These are phyloP conservation scores for Pseudopleuronectes americanus DNA, from an alignment of 2,797 vertebrate species.

Conservation along the genomic window DNA sequence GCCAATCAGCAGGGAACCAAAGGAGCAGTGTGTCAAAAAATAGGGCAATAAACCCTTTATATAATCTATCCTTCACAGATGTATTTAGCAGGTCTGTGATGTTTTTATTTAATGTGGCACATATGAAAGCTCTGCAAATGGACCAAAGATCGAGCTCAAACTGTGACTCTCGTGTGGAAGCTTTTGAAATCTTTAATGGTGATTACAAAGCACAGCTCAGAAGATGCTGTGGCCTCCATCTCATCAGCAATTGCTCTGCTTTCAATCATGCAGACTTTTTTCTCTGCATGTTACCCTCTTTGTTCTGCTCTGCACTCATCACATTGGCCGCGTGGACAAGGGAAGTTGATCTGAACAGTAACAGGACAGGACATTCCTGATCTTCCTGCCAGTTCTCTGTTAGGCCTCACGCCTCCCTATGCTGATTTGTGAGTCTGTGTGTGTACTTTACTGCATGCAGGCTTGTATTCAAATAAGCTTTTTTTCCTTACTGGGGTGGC, in stretches of 20 bases:
- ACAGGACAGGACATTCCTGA: slow-evolving; percentile 42
- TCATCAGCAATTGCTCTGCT: slow-evolving; percentile 14
- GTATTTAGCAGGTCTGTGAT: slow-evolving; percentile 1
- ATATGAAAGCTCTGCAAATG: background rate
- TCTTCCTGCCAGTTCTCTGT: slow-evolving; percentile 21
- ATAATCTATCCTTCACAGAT: background rate
- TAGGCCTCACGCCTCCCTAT: slow-evolving; percentile 11
- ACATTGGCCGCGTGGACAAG: slow-evolving; percentile 6
- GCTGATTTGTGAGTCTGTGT: slow-evolving; percentile 31
- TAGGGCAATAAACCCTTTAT: background rate
- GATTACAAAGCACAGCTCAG: background rate
- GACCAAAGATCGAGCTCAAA: background rate
- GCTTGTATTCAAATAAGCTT: background rate
- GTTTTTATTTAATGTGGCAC: background rate
- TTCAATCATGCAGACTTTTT: slow-evolving; percentile 6
- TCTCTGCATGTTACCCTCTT: slow-evolving; percentile 17
- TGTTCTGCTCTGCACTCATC: slow-evolving; percentile 16
- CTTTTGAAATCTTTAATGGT: background rate
- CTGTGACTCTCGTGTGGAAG: background rate
- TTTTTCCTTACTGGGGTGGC: background rate
- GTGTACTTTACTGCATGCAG: slow-evolving; percentile 6
- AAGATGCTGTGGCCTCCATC: background rate
- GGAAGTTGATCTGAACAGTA: slow-evolving; percentile 23
- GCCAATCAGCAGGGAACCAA: background rate
- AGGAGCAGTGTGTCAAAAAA: background rate